These are phyloP conservation scores for Lasioglossum oenotherae DNA, from an alignment of 2,888 invertebrate genomes.

Conservation along the genomic window DNA sequence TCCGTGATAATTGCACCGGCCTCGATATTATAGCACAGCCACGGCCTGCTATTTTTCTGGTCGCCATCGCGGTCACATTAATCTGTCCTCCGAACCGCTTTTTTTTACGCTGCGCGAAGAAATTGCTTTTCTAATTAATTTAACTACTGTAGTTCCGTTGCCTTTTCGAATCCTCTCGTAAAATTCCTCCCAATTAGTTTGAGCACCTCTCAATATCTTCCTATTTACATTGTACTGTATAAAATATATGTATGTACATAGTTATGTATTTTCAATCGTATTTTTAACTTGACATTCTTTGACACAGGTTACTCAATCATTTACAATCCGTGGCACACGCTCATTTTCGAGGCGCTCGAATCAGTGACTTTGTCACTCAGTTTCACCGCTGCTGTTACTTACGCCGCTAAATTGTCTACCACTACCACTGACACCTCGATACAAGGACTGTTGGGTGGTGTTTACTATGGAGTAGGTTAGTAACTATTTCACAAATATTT, in stretches of 20 bases:
- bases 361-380: slow-evolving; percentile 91
- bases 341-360: slow-evolving; percentile 91
- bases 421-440: slow-evolving; percentile 91
- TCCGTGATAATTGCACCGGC: slow-evolving; percentile 7
- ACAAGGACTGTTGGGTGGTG: slow-evolving; percentile 91
- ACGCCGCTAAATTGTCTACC: slow-evolving; percentile 90
- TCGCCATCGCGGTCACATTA: neutral
- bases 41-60: neutral
- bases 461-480: slow-evolving; percentile 92
- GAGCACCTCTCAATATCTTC: neutral
- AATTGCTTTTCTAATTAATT: neutral
- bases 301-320: slow-evolving; percentile 90
- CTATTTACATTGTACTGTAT: neutral
- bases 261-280: neutral
- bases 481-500: neutral
- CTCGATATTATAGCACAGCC: neutral
- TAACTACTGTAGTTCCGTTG: neutral
- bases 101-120: neutral
- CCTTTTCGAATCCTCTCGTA: neutral
- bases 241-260: neutral
- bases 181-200: neutral
- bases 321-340: slow-evolving; percentile 91
- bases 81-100: neutral
- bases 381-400: slow-evolving; percentile 91
- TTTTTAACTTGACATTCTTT: neutral